Base-by-base conservation (phyloP, 2,797 vertebrate genomes). In the Benthosema pterotum region DNA sequence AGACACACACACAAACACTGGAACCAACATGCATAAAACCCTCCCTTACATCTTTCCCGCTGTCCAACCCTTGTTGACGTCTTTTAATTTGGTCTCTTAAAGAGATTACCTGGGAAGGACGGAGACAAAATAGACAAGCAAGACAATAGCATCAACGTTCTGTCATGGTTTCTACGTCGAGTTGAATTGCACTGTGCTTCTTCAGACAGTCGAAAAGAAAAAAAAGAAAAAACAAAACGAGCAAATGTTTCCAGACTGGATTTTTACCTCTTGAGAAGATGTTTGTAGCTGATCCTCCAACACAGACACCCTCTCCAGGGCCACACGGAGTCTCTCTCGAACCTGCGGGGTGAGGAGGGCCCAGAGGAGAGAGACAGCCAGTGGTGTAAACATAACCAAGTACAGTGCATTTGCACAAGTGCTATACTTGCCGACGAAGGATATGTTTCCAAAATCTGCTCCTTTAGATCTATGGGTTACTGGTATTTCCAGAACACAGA, bases 251-350 rank as follows among this genome's bases (percentile, higher is more conserved):
- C 49, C 1, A 0, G 0, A 8, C 38, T 18, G 45, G 52, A 46
- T 43, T 45, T 19, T 63, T 89, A 96, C 95, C 94, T 97, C 95
- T 89, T 96, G 94, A 86, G 94, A 93, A 85, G 94, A 95, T 5
- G 95, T 70, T 63, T 94, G 93, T 19, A 96, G 87, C 79, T 97
- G 94, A 69, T 96, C 95, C 75, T 97, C 95, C 48, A 97, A 84
- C 64, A 94, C 85, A 0, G 95, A 93, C 63, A 97, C 95, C 57
- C 95, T 87, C 84, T 97, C 95, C 7, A 97, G 88, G 0, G 95
- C 95, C 81, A 96, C 95, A 6, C 95, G 93, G 59, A 96, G 90
- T 67, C 95, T 84, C 85, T 97, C 95, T 71, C 95, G 90, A 15
- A 97, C 95, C 95, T 97, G 80, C 22, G 15, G 12, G 14, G 5